Base-by-base conservation (phyloP, 2,888 invertebrate genomes). In the Phengaris arion region DNA sequence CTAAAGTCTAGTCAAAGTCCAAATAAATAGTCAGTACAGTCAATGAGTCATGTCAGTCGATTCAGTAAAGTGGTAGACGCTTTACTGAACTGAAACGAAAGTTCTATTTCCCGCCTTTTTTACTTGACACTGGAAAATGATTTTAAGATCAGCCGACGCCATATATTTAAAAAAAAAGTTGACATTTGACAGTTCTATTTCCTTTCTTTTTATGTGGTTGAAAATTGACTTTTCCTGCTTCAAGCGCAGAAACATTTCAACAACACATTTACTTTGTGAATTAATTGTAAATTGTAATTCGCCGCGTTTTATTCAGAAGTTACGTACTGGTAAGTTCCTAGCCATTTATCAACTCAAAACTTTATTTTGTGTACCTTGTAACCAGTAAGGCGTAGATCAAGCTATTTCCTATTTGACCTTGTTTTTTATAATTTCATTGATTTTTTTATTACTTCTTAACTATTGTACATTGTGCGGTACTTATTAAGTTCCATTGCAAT, bases 351-450 rank as follows among this genome's bases (percentile, higher is more conserved):
- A 12, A 64, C 35, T 64, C 10, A 6, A 64, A 22, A 45, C 2
- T 59, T 10, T 7, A 22, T 6, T 12, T 45, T 64, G 4, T 35
- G 35, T 35, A 45, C 64, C 12, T 45, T 45, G 6, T 35, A 35
- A 13, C 12, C 35, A 9, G 9, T 48, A n/a, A 72, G 52, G 35
- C 72, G 54, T 54, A 54, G 35, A 35, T 54, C 12, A 22, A 52
- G 13, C 35, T 72, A 6, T 12, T 54, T 45, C 54, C 13, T 54
- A 54, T 54, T 72, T 72, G 72, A 54, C 72, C 72, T 72, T 54
- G 72, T 52, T 72, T 72, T 72, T 54, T 72, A 54, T 35, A 72
- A 72, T 54, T 52, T 15, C 72, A 72, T 72, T 72, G 72, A 72
- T 70, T 70, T 54, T 72, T 51, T 72, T 72, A 48, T 69, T 51